A percentile compares a stretch with the other conserved stretches of the same genome.
phyloP scores from a whole-genome alignment of 2,113 vertebrate species.

The Scomber japonicus region DNA sequence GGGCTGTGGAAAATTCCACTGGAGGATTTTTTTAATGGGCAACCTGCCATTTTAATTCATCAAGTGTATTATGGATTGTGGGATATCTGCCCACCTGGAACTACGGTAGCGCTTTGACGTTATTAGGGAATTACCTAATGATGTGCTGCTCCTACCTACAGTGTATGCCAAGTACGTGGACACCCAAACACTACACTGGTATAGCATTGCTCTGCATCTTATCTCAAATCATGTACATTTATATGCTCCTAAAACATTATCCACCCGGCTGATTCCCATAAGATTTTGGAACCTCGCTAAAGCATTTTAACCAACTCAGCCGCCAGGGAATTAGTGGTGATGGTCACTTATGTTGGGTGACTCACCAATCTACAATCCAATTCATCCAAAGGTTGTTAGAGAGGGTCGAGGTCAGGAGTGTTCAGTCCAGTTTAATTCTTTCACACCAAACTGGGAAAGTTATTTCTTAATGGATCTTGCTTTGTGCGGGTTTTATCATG shows the following conservation, averaged over 20 bases:
- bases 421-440: too few relatives aligned
- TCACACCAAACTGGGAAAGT: too few relatives aligned
- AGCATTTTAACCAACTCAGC: too few relatives aligned
- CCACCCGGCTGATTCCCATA: too few relatives aligned
- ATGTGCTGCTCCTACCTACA: constrained; percentile 1
- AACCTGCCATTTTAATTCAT: constrained; percentile 80
- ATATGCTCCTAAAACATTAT: neutral
- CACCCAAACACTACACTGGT: neutral
- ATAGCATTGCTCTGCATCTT: neutral
- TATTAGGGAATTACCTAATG: constrained; percentile 53
- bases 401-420: too few relatives aligned
- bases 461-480: too few relatives aligned
- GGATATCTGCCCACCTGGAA: constrained; percentile 51
- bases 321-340: too few relatives aligned
- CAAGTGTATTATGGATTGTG: constrained; percentile 69
- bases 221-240: neutral
- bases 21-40: constrained; percentile 54
- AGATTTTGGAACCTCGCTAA: neutral
- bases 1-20: constrained; percentile 18
- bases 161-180: neutral
- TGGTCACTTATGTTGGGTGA: too few relatives aligned
- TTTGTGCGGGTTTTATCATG: too few relatives aligned
- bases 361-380: too few relatives aligned
- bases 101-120: constrained; percentile 1
- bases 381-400: too few relatives aligned